These are phyloP conservation scores for Gnatocerus cornutus DNA, from an alignment of 2,888 invertebrate species.

Conservation along the genomic window DNA sequence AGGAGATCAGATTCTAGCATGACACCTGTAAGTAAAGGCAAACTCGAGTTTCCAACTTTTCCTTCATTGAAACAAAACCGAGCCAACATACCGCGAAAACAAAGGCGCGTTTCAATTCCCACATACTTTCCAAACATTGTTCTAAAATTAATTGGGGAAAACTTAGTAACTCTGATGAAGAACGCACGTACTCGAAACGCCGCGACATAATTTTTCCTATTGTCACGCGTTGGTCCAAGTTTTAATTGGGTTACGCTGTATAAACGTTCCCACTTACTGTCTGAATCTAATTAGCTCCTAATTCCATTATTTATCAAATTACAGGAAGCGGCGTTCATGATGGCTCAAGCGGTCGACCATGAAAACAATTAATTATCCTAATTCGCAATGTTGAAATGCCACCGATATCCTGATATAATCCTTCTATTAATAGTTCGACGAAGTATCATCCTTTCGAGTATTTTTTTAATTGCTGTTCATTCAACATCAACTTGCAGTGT, in stretches of 20 bases:
- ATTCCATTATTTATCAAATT: constrained; percentile 38
- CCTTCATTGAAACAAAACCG: no score
- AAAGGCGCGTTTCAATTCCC: no score
- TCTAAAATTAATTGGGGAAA: no score
- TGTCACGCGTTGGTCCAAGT: not conserved
- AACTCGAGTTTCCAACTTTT: no score
- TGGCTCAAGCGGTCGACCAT: constrained; percentile 50
- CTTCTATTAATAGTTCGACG: constrained; percentile 29
- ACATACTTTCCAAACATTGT: no score
- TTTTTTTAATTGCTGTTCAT: constrained; percentile 30
- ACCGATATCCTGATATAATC: constrained; percentile 38
- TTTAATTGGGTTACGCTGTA: constrained; percentile 1
- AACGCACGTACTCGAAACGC: no score
- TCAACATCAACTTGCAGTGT: constrained; percentile 24
- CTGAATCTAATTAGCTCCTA: constrained; percentile 18
- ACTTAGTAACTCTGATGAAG: no score
- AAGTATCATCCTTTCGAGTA: constrained; percentile 42
- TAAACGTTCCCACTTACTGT: not conserved
- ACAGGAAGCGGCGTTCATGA: constrained; percentile 49
- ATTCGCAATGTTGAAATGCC: constrained; percentile 44
- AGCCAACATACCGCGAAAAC: no score
- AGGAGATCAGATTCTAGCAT: constrained; percentile 82
- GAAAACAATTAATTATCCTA: constrained; percentile 47
- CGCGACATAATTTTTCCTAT: not conserved
- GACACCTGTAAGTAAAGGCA: constrained; percentile 69